phyloP scores from a whole-genome alignment of 1,140 invertebrate genomes.

The Dendrolimus kikuchii region DNA sequence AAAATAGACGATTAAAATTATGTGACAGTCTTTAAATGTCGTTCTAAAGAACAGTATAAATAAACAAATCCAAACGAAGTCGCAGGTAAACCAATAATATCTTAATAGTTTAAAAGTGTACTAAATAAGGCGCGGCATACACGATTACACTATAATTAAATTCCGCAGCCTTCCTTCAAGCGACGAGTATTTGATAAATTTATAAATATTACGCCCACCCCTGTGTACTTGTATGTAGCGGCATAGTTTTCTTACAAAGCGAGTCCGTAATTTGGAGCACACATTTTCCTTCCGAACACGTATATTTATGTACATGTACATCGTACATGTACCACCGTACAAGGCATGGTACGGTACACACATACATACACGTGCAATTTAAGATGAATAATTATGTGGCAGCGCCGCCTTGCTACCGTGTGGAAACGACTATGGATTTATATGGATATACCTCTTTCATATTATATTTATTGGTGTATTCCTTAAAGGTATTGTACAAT shows the following conservation, averaged over 20 bases:
- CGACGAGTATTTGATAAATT: conserved; percentile 52
- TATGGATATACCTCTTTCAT: conserved; percentile 25
- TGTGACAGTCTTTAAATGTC: no score
- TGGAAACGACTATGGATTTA: conserved; percentile 21
- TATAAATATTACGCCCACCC: conserved; percentile 51
- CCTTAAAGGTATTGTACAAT: neutral
- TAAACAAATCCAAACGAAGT: neutral
- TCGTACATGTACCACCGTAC: conserved; percentile 12
- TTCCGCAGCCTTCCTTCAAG: conserved; percentile 23
- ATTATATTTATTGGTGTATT: neutral
- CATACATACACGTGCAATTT: conserved; percentile 57
- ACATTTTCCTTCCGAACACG: conserved; percentile 16
- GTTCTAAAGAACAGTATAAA: no score
- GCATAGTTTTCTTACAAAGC: conserved; percentile 51
- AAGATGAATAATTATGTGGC: conserved; percentile 72
- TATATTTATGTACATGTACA: conserved; percentile 11
- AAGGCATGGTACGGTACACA: conserved; percentile 2
- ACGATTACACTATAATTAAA: conserved; percentile 29
- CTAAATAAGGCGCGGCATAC: no score
- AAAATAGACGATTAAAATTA: no score
- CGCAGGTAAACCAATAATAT: conserved; percentile 1
- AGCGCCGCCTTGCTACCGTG: conserved; percentile 47
- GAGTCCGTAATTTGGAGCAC: conserved; percentile 39
- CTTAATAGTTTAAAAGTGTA: no score
- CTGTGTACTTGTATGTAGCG: conserved; percentile 15